Conservation (phyloP, 2,888 invertebrate species). For the Cerceris rybyensis region DNA sequence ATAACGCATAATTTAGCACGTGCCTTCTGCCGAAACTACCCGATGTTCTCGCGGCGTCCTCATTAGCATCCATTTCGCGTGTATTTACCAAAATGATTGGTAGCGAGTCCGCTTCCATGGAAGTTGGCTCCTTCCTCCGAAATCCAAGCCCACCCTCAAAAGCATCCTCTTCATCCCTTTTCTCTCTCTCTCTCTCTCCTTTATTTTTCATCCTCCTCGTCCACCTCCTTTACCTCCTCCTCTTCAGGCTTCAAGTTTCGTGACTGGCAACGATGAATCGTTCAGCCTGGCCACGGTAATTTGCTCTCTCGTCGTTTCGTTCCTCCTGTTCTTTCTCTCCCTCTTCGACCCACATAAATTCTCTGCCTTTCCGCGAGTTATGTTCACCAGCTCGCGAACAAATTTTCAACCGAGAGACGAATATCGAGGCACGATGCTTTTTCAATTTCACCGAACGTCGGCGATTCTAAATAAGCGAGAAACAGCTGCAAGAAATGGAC, state of each 20-base stretch:
- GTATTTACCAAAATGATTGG: conserved; percentile 65
- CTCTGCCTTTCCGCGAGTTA: no score
- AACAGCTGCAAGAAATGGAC: no score
- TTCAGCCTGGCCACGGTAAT: conserved; percentile 33
- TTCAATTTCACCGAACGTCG: no score
- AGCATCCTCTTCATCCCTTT: no score
- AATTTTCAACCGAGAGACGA: conserved; percentile 3
- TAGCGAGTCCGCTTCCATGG: neutral
- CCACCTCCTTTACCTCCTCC: no score
- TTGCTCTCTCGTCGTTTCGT: conserved; percentile 15
- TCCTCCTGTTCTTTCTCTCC: neutral
- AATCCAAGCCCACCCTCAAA: no score
- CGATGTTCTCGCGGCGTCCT: conserved; percentile 35
- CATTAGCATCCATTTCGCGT: conserved; percentile 62
- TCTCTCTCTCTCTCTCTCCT: no score
- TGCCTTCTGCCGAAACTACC: conserved; percentile 3
- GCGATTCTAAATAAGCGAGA: no score
- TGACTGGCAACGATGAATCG: conserved; percentile 43
- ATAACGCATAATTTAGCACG: conserved; percentile 25
- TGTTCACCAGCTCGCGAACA: neutral
- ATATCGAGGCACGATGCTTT: no score
- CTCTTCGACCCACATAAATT: no score
- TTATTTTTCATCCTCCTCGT: no score
- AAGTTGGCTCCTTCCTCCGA: no score
- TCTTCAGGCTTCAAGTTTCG: conserved; percentile 33